Evolutionary conservation across 2,888 invertebrate species (phyloP), one percentile per base, ranked within the genome.

Genomic region (Pardosa pseudoannulata): DNA sequence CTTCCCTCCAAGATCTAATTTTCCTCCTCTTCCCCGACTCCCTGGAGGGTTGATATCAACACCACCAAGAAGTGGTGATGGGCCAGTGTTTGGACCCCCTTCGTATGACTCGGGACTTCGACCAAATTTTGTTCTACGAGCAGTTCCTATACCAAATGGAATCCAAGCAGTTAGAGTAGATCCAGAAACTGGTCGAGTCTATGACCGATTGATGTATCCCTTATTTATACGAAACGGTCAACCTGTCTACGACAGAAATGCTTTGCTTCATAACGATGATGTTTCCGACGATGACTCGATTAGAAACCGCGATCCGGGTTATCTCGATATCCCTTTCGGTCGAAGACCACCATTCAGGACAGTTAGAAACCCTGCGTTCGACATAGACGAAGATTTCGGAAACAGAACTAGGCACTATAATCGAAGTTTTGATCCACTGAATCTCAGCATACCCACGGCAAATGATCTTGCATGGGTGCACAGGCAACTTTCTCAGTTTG

Each of bases 131-230:
- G 80, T 80, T 2, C 36, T 87, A 6, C 75, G 87, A 7, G 87
- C 87, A 11, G 80, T 87, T 11, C 80, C 87, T 16, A 87, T 87
- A 50, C 87, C 75, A 6, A 87, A 87, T 65, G 87, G 87, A 31
- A 80, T 87, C n/a, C 87, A 87, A 65, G 87, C 87, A 11, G 87
- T 87, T 7, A 36, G 68, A 50, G 80, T 87, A 1, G 80, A 87
- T 41, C 80, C 87, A 5, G 62, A 56, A 27, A 75, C 80, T 1
- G 87, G 87, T 0, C 70, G 64, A 0, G 72, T 87, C 11, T 80
- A 87, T 32, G 85, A 79, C 28, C 50, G 79, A 28, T 23, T 79
- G 0, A 68, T 74, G 1, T 86, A 86, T 31, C 85, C 85, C 0
- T 16, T 86, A 13, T 86, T 41, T 50, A 5, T 79, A 9, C 72